Evolutionary conservation across 2,888 invertebrate genomes (phyloP).

Genomic region (Busseola fusca): DNA sequence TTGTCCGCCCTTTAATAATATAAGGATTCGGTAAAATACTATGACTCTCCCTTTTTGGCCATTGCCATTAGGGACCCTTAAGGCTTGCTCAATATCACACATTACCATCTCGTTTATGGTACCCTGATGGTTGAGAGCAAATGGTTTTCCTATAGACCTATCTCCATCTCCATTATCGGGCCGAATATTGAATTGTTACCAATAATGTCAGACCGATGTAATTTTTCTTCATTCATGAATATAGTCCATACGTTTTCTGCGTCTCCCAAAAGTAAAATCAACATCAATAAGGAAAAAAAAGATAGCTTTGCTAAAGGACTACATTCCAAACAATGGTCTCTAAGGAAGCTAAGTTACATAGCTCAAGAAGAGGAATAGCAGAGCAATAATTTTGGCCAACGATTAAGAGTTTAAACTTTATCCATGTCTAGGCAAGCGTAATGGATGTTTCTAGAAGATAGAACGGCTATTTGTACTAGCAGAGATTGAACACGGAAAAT

Average conservation of each 20-base stretch:
- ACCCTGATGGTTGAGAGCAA: slow-evolving; percentile 7
- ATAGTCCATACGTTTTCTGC: neutral
- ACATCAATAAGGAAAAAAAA: slow-evolving; percentile 18
- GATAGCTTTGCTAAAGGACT: neutral
- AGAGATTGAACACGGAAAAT: slow-evolving; percentile 31
- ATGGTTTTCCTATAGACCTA: slow-evolving; percentile 11
- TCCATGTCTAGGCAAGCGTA: slow-evolving; percentile 23
- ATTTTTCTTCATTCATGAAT: neutral
- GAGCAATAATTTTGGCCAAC: slow-evolving; percentile 15
- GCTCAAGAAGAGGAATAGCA: slow-evolving; percentile 30
- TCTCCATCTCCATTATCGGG: slow-evolving; percentile 3
- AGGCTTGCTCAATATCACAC: slow-evolving; percentile 10
- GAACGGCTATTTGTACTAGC: slow-evolving; percentile 32
- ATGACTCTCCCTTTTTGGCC: neutral
- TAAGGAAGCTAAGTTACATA: slow-evolving; percentile 22
- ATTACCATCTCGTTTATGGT: slow-evolving; percentile 27
- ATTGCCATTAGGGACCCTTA: slow-evolving; percentile 10
- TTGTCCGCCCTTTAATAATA: slow-evolving; percentile 6
- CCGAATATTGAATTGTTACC: slow-evolving; percentile 11
- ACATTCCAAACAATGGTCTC: slow-evolving; percentile 3
- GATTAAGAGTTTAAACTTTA: slow-evolving; percentile 11
- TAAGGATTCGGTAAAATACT: neutral
- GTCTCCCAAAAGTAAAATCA: neutral
- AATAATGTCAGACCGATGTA: neutral
- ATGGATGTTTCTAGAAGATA: slow-evolving; percentile 31